Evolutionary conservation across 1,140 invertebrate species (phyloP).

Genomic region (Notospermus geniculatus): DNA sequence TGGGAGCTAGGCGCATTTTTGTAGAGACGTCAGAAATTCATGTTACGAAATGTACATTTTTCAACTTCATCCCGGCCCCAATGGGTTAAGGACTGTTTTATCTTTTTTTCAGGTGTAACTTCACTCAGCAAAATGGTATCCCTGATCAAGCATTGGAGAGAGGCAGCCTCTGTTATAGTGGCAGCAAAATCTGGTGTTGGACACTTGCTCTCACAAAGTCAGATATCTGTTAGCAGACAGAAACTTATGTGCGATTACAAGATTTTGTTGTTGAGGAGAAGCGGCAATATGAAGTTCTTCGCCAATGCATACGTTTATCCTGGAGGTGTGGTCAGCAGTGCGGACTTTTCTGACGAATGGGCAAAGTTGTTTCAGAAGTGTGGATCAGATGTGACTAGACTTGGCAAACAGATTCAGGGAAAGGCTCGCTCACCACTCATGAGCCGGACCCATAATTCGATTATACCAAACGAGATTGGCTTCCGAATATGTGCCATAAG

Average conservation of each 20-base stretch:
- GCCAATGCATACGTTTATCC: constrained; percentile 78
- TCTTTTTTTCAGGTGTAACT: constrained; percentile 19
- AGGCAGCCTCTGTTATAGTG: constrained; percentile 55
- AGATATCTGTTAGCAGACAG: constrained; percentile 1
- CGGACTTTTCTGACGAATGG: constrained; percentile 73
- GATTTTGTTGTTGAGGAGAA: constrained; percentile 67
- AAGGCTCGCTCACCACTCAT: constrained; percentile 32
- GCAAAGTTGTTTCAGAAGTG: constrained; percentile 62
- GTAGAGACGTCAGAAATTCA: too few species aligned
- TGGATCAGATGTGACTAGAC: constrained; percentile 17
- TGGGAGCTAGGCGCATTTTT: too few species aligned
- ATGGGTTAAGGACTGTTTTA: too few species aligned
- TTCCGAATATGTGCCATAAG: constrained; percentile 80
- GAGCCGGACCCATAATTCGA: constrained; percentile 27
- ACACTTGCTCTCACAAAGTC: not conserved
- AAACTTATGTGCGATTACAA: constrained; percentile 52
- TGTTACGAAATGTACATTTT: too few species aligned
- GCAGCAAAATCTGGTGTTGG: constrained; percentile 33
- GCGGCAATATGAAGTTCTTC: constrained; percentile 65
- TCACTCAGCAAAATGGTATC: constrained; percentile 32
- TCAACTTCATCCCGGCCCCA: too few species aligned
- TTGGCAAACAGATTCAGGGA: constrained; percentile 18
- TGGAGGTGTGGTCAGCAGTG: constrained; percentile 69
- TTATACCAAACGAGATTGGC: constrained; percentile 63
- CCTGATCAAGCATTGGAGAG: constrained; percentile 51